A percentile compares a stretch with the other conserved stretches of the same genome.
Conservation (phyloP, 1,140 invertebrate genomes). For the Neodiprion pinetum region DNA sequence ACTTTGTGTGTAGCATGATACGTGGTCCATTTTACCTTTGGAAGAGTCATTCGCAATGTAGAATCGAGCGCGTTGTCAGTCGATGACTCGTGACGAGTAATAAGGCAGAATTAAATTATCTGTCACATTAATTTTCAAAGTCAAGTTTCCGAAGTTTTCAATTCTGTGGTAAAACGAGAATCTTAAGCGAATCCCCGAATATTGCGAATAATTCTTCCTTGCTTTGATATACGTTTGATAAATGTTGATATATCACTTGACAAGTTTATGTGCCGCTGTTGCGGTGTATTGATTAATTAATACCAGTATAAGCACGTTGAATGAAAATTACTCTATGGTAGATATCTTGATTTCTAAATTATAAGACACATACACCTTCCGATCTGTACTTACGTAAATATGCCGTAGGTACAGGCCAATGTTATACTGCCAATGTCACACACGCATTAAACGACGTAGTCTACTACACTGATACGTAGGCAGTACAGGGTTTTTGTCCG, state of each 20-base stretch:
- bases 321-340: neutral
- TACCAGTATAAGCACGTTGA: slow-evolving; percentile 5
- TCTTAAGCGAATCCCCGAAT: neutral
- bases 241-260: slow-evolving; percentile 2
- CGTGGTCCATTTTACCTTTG: slow-evolving; percentile 2
- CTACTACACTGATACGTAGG: neutral
- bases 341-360: neutral
- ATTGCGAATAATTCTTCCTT: neutral
- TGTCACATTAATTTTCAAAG: no score
- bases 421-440: neutral
- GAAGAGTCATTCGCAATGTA: neutral
- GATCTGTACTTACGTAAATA: neutral
- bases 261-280: neutral
- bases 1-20: neutral
- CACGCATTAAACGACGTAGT: no score
- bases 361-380: neutral
- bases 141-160: no score
- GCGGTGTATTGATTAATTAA: neutral
- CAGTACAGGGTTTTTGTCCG: neutral
- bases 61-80: no score
- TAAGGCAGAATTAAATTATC: neutral
- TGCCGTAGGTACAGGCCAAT: neutral
- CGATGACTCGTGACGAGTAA: neutral
- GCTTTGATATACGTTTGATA: slow-evolving; percentile 5
- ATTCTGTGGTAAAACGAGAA: no score